phyloP scores from a whole-genome alignment of 2,797 vertebrate genomes.

The Basileuterus tristriatus region DNA sequence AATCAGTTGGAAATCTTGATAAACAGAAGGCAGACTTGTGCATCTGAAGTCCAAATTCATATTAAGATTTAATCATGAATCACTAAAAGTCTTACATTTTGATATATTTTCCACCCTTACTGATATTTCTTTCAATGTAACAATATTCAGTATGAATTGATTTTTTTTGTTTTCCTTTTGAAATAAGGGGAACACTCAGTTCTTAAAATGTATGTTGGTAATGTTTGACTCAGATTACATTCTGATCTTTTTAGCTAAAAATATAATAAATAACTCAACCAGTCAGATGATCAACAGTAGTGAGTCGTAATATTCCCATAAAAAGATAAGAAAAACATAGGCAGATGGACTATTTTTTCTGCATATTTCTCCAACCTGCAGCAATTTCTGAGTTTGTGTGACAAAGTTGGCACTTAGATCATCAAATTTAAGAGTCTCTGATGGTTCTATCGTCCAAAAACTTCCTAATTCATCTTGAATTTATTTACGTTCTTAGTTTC shows the following conservation, averaged over 20 bases:
- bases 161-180: not conserved
- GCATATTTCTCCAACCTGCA: not conserved
- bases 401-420: not conserved
- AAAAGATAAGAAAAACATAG: not conserved
- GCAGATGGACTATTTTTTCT: not conserved
- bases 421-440: not conserved
- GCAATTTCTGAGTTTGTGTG: not conserved
- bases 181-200: not conserved
- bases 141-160: not conserved
- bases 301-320: not conserved
- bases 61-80: not conserved
- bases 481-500: not conserved
- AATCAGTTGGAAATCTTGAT: not conserved
- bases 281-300: not conserved
- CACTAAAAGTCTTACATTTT: not conserved
- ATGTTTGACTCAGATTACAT: not conserved
- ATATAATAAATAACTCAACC: not conserved
- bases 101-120: accelerated
- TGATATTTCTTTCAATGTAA: not conserved
- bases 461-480: not conserved
- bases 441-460: not conserved
- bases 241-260: not conserved
- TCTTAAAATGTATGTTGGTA: not conserved
- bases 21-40: not conserved
- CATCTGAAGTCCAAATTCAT: not conserved